Evolutionary conservation across 2,888 invertebrate species (phyloP).

Genomic region (Loripinus fragilis): DNA sequence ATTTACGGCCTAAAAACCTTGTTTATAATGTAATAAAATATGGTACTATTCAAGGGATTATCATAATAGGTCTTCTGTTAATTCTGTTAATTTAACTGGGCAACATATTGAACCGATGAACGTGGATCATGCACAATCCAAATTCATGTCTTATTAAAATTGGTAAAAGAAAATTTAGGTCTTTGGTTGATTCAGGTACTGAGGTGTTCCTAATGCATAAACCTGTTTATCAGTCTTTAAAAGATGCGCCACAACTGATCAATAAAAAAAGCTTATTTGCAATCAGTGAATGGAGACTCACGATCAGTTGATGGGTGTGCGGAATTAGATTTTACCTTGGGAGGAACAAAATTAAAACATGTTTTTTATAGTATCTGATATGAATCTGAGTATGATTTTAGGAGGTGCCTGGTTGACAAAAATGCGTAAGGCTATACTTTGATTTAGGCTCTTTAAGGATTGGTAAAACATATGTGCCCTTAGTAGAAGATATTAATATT

Average conservation of each 20-base stretch:
- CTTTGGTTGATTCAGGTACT: slow-evolving; percentile 35
- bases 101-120: slow-evolving; percentile 9
- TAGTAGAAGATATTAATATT: slow-evolving; percentile 40
- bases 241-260: slow-evolving; percentile 22
- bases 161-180: slow-evolving; percentile 26
- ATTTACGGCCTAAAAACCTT: background rate
- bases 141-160: slow-evolving; percentile 36
- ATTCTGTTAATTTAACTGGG: background rate
- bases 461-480: background rate
- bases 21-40: slow-evolving; percentile 4
- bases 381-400: slow-evolving; percentile 29
- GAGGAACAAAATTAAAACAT: slow-evolving; percentile 24
- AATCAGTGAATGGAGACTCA: slow-evolving; percentile 12
- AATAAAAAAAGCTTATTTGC: slow-evolving; percentile 17
- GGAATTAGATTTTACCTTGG: slow-evolving; percentile 12
- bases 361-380: slow-evolving; percentile 23
- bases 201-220: slow-evolving; percentile 31
- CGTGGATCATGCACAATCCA: slow-evolving; percentile 19
- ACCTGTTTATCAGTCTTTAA: slow-evolving; percentile 1
- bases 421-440: slow-evolving; percentile 30
- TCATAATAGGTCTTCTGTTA: background rate
- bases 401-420: slow-evolving; percentile 16
- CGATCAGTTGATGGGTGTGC: slow-evolving; percentile 25
- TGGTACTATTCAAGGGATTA: slow-evolving; percentile 6
- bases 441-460: slow-evolving; percentile 35